Evolutionary conservation across 2,113 vertebrate species (phyloP).

Genomic region (Ginglymostoma cirratum): DNA sequence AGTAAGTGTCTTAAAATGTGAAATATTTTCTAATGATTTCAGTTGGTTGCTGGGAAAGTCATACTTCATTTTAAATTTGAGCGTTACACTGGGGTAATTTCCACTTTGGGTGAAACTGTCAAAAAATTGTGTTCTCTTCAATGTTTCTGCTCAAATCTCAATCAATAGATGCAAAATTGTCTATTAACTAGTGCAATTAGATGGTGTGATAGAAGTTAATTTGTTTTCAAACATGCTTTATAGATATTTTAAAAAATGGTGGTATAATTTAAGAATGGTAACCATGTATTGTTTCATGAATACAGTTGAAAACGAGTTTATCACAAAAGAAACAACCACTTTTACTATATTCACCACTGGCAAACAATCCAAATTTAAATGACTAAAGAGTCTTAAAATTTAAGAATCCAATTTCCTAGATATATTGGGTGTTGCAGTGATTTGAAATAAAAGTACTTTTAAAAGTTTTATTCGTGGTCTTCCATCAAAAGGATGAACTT

Average conservation of each 20-base stretch:
- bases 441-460: no score
- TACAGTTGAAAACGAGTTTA: background rate
- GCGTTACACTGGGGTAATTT: no score
- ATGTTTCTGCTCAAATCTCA: background rate
- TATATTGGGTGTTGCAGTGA: no score
- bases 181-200: background rate
- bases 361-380: background rate
- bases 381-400: background rate
- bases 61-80: background rate
- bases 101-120: no score
- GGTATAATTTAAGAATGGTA: background rate
- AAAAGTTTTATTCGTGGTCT: no score
- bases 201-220: background rate
- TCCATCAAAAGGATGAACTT: no score
- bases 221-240: background rate
- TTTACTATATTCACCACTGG: background rate
- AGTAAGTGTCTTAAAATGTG: no score
- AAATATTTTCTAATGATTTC: no score
- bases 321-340: background rate
- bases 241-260: background rate
- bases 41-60: no score
- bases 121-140: background rate
- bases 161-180: background rate
- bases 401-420: no score
- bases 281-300: background rate